Base-by-base conservation (phyloP, 1,140 invertebrate genomes). In the Mamestra configurata region DNA sequence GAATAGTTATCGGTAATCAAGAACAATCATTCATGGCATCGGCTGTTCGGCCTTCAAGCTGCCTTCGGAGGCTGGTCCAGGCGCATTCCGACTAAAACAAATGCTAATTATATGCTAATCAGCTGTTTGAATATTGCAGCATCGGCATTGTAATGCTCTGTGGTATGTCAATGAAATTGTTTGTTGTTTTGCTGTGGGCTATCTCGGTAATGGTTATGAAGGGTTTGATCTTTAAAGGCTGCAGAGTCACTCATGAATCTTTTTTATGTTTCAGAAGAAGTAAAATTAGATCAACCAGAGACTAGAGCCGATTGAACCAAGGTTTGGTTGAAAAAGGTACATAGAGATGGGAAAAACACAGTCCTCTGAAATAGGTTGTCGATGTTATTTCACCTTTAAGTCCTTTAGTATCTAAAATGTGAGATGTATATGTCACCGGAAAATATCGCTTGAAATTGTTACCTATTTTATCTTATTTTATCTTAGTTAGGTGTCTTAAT, bases 61-160 rank as follows among this genome's bases (percentile, higher is more conserved):
- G n/a, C 35, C 53, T 59, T 75, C 71, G 57, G 40, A 70, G 20
- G 20, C 31, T 37, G 73, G 66, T 78, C 77, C 59, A 81, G 79
- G 79, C 76, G 71, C 84, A 79, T 85, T 85, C 81, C 70, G 79
- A 77, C 73, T 73, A 82, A 88, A 86, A 82, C 83, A 81, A 88
- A 88, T 88, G 81, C 73, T 83, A 88, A 88, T 86, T 86, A 84
- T 85, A 88, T 86, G 86, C 76, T 86, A 86, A 86, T 88, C 73
- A 83, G 40, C n/a, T 31, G 40, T 61, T 76, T 61, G 57, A 64
- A 64, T 64, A 59, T 76, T 76, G 57, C 40, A 46, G 73, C 57
- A 64, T 61, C 40, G 57, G 53, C 20, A 43, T 76, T 46, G 40
- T 64, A 31, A 49, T 61, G 40, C 15, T 24, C 5, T 13, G 43